Base-by-base conservation (phyloP, 2,113 vertebrate genomes). In the Microcebus tavaratra region DNA sequence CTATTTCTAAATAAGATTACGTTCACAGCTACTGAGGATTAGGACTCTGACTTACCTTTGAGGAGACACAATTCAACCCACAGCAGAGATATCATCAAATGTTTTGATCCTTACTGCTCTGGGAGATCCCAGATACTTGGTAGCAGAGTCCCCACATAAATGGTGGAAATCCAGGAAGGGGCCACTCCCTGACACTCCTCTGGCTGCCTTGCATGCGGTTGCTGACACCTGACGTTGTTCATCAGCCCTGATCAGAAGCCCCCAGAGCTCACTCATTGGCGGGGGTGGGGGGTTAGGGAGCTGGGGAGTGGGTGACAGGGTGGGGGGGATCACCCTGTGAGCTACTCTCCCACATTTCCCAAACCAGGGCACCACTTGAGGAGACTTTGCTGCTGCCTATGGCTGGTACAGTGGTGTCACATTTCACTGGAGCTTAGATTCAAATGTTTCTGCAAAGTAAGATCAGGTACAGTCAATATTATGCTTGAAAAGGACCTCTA, bases 141-240 rank as follows among this genome's bases (percentile, higher is more conserved):
- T 82, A 31, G 96, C 96, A 95, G 85, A 98, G 96, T 94, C 91
- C 48, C 29, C 90, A 81, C 34, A 48, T 36, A 96, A 95, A 87
- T 23, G 93, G 95, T 72, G 91, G 97, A 92, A 98, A 97, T 57
- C 70, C 65, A 78, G 76, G 61, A 68, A 89, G 79, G 61, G 89
- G 80, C 85, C 55, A 57, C 94, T 97, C 73, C 93, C 21, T 90
- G 70, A 97, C 94, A 83, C 57, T 14, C 39, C 53, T 13, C 36
- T 14, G 57, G 48, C 86, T 61, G 7, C 55, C 93, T 91, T 88
- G 8, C 7, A 34, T 21, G 20, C 27, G 75, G 4, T 4, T 76
- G 15, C 67, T 93, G 82, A 85, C 82, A 45, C 31, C 31, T 70
- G 31, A 27, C 31, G 31, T 45, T 31, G 1, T 8, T 2, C 23